A percentile compares a stretch with the other conserved stretches of the same genome.
phyloP scores from a whole-genome alignment of 2,113 vertebrate species.

The Albula glossodonta region DNA sequence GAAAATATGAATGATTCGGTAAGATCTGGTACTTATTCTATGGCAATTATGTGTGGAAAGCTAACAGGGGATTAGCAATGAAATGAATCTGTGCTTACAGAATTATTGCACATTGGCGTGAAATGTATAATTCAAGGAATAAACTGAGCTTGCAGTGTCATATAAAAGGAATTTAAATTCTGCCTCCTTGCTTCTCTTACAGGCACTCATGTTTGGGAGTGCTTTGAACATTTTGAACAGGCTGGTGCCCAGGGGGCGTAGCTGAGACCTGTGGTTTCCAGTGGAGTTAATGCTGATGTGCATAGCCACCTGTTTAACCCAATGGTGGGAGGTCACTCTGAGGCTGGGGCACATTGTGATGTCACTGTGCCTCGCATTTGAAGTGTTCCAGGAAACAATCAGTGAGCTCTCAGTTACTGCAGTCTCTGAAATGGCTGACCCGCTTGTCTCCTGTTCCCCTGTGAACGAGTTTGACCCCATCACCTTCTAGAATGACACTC shows the following conservation, averaged over 20 bases:
- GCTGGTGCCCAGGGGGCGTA: background rate
- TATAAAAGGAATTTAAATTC: background rate
- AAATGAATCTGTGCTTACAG: background rate
- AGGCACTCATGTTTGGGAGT: background rate
- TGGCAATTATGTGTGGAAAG: background rate
- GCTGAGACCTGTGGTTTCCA: background rate
- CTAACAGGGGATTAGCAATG: background rate
- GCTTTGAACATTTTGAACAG: no score
- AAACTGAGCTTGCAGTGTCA: background rate
- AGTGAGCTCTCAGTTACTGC: background rate
- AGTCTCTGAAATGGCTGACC: background rate
- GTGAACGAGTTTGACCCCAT: slow-evolving; percentile 59
- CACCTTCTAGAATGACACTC: slow-evolving; percentile 28
- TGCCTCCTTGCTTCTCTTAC: background rate
- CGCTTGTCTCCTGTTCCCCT: background rate
- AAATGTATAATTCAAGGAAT: background rate
- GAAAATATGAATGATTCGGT: background rate
- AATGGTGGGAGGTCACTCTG: background rate
- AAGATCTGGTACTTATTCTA: background rate
- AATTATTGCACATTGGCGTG: background rate
- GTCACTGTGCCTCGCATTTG: background rate
- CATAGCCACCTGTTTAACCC: background rate
- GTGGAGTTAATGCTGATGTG: background rate
- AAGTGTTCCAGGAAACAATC: slow-evolving; percentile 31
- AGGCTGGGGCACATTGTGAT: background rate